phyloP scores from a whole-genome alignment of 2,888 invertebrate genomes.

The Omphaloscelis lunosa region DNA sequence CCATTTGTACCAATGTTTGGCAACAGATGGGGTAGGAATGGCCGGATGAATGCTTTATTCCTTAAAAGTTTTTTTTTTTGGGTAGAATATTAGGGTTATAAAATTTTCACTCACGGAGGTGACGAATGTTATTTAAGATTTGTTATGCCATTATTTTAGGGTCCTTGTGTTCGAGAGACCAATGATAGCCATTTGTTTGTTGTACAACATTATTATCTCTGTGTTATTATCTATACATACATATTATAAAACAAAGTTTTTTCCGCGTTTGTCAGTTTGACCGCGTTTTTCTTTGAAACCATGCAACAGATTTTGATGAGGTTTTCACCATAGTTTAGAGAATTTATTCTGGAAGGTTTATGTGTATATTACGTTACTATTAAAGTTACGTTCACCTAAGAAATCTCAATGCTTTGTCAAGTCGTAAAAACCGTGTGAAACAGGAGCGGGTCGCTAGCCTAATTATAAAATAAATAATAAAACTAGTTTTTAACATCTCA shows the following conservation, averaged over 20 bases:
- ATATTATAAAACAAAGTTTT: too few species aligned
- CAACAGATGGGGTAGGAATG: conserved; percentile 69
- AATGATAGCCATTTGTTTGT: background rate
- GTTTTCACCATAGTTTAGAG: too few species aligned
- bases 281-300: too few species aligned
- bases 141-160: background rate
- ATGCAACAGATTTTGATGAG: too few species aligned
- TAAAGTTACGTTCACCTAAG: too few species aligned
- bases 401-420: too few species aligned
- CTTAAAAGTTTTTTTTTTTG: conserved; percentile 47
- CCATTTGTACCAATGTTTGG: conserved; percentile 84
- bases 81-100: conserved; percentile 28
- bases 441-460: background rate
- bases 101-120: background rate
- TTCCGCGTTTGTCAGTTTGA: too few species aligned
- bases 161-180: background rate
- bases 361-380: too few species aligned
- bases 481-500: conserved; percentile 15
- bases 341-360: too few species aligned
- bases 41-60: conserved; percentile 50
- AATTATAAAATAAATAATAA: conserved; percentile 5
- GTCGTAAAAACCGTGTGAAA: too few species aligned
- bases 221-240: background rate
- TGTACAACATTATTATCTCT: background rate
- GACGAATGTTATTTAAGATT: background rate